Percentiles rank a stretch among this genome's conserved stretches.
Conservation (phyloP, 2,888 invertebrate genomes). For the Drosophila lutescens region DNA sequence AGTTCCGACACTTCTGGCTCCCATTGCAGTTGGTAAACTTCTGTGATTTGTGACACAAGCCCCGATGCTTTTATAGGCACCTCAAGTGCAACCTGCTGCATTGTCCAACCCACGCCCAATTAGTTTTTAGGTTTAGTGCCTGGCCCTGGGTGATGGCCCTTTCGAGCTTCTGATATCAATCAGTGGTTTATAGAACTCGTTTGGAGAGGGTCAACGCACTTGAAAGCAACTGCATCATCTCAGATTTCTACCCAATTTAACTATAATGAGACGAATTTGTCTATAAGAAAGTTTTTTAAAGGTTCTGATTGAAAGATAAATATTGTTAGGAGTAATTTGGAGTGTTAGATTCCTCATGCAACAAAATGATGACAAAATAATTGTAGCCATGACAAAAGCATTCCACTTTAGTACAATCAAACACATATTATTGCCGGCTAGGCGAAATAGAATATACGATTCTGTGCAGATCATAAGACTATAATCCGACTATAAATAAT, state of each 20-base stretch:
- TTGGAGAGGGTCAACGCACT: conserved; percentile 49
- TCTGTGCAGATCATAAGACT: too few species aligned
- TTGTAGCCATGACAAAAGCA: too few species aligned
- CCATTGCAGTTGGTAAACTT: conserved; percentile 58
- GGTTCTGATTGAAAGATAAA: background rate
- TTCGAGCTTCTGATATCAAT: conserved; percentile 49
- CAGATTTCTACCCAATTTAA: background rate
- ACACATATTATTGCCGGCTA: too few species aligned
- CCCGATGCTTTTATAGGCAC: conserved; percentile 58
- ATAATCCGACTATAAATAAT: too few species aligned
- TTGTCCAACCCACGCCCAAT: conserved; percentile 53
- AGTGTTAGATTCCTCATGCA: too few species aligned
- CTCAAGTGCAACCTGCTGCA: conserved; percentile 32
- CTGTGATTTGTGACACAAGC: conserved; percentile 47
- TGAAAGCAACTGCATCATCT: conserved; percentile 12
- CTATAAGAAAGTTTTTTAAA: background rate
- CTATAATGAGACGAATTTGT: background rate
- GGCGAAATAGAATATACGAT: too few species aligned
- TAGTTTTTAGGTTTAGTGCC: conserved; percentile 43
- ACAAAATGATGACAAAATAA: too few species aligned
- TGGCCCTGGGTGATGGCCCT: conserved; percentile 35
- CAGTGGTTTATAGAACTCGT: conserved; percentile 58
- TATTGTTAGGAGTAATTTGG: background rate
- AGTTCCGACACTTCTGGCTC: conserved; percentile 27
- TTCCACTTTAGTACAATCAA: too few species aligned